Percentiles rank a stretch among this genome's conserved stretches.
These are phyloP conservation scores for Apodemia hepburni DNA, from an alignment of 2,888 invertebrate species.

Conservation along the genomic window DNA sequence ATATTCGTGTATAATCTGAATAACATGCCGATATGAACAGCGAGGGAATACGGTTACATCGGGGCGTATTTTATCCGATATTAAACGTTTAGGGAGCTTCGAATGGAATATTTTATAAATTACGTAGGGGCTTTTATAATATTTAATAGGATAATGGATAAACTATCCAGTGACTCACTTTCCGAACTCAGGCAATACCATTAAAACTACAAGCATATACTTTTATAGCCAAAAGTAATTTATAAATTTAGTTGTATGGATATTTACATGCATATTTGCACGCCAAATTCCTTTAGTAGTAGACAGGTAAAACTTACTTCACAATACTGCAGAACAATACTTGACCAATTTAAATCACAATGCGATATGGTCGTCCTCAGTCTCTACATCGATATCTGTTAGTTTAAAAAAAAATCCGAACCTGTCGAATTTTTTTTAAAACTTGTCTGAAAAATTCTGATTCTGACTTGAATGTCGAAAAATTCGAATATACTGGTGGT, in stretches of 20 bases:
- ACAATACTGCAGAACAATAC: too few relatives aligned
- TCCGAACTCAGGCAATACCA: background rate
- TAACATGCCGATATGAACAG: slow-evolving; percentile 80
- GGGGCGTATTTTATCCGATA: slow-evolving; percentile 77
- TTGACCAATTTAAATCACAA: too few relatives aligned
- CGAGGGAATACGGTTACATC: slow-evolving; percentile 72
- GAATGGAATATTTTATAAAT: slow-evolving; percentile 72
- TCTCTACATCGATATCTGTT: too few relatives aligned
- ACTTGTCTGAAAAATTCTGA: too few relatives aligned
- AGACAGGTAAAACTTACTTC: too few relatives aligned
- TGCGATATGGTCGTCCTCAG: too few relatives aligned
- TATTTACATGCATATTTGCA: background rate
- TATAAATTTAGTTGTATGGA: background rate
- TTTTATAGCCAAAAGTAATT: background rate
- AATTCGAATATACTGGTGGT: too few relatives aligned
- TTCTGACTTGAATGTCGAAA: too few relatives aligned
- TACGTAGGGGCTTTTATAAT: slow-evolving; percentile 64
- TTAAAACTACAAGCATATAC: background rate
- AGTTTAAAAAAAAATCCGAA: too few relatives aligned
- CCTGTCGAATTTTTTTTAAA: too few relatives aligned
- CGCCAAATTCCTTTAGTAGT: background rate
- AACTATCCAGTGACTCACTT: slow-evolving; percentile 27
- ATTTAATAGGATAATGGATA: slow-evolving; percentile 66
- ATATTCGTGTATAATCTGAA: slow-evolving; percentile 80
- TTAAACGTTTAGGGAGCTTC: slow-evolving; percentile 73